Conservation (phyloP, 2,888 invertebrate genomes). For the Microplitis deprimator region DNA sequence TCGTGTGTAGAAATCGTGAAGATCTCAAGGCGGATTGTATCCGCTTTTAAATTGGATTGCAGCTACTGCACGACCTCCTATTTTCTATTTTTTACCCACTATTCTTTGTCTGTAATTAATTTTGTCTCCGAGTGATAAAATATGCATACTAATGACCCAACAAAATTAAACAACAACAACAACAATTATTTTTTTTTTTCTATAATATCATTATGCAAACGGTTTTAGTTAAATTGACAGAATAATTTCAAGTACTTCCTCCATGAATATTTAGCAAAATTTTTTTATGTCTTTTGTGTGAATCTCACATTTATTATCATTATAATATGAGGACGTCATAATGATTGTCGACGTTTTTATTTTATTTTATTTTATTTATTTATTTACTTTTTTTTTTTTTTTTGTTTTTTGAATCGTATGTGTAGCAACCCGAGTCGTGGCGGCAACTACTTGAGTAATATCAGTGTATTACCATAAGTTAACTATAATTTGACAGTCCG, state of each 20-base stretch:
- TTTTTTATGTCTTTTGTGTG: slow-evolving; percentile 44
- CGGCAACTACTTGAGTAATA: slow-evolving; percentile 39
- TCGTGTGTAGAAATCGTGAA: slow-evolving; percentile 72
- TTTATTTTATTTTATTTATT: too few species aligned
- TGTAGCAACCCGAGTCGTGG: not conserved
- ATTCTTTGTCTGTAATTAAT: not conserved
- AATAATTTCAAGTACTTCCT: slow-evolving; percentile 32
- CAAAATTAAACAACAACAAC: not conserved
- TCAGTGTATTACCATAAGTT: slow-evolving; percentile 55
- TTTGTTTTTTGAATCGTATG: not conserved
- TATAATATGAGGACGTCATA: slow-evolving; percentile 32
- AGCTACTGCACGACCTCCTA: slow-evolving; percentile 55
- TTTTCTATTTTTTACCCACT: slow-evolving; percentile 33
- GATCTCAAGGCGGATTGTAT: slow-evolving; percentile 69
- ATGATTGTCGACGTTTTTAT: slow-evolving; percentile 15
- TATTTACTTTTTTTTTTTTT: too few species aligned
- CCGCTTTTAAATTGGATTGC: slow-evolving; percentile 71
- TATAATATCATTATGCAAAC: too few species aligned
- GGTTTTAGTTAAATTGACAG: slow-evolving; percentile 31
- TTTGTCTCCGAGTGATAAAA: not conserved
- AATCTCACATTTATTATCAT: not conserved
- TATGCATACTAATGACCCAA: not conserved
- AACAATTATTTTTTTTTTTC: too few species aligned
- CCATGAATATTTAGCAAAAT: slow-evolving; percentile 50
- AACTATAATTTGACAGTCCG: slow-evolving; percentile 55